phyloP scores from a whole-genome alignment of 35 echinoderm and acorn worm genomes.

The Anneissia japonica region DNA sequence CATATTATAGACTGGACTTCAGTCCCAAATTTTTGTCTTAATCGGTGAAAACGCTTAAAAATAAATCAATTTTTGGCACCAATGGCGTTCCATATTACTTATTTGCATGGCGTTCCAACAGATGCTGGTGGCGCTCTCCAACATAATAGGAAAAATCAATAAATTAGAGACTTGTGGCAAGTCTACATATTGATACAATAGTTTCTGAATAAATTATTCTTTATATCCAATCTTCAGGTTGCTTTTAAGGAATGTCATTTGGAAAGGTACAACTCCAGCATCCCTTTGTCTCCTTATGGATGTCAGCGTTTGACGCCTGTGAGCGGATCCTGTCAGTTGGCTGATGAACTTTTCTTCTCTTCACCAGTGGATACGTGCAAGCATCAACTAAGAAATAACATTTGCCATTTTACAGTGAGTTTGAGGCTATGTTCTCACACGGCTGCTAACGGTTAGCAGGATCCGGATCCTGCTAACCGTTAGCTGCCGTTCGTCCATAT shows the following conservation, averaged over 20 bases:
- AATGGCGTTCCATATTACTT: too few species aligned
- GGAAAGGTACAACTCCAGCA: not conserved
- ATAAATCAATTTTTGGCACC: too few species aligned
- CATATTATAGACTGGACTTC: too few species aligned
- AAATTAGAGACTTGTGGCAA: not conserved
- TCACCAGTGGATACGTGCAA: slow-evolving; percentile 29
- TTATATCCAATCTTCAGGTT: not conserved
- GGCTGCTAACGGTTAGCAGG: too few species aligned
- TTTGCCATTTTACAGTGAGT: slow-evolving; percentile 67
- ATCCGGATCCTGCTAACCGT: too few species aligned
- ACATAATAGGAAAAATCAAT: not conserved
- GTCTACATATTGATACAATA: not conserved
- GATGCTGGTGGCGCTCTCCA: too few species aligned
- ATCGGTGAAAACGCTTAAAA: not conserved
- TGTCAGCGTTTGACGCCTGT: slow-evolving; percentile 48
- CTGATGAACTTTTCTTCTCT: slow-evolving; percentile 44
- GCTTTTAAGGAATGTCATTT: not conserved
- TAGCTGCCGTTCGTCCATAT: too few species aligned
- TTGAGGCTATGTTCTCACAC: too few species aligned
- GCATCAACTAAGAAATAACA: slow-evolving; percentile 26
- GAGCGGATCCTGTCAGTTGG: slow-evolving; percentile 55
- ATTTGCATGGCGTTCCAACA: too few species aligned
- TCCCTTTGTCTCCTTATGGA: not conserved
- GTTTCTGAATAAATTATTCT: not conserved
- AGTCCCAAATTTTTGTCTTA: too few species aligned